Base-by-base conservation (phyloP, 2,888 invertebrate genomes). In the Drosophila robusta region DNA sequence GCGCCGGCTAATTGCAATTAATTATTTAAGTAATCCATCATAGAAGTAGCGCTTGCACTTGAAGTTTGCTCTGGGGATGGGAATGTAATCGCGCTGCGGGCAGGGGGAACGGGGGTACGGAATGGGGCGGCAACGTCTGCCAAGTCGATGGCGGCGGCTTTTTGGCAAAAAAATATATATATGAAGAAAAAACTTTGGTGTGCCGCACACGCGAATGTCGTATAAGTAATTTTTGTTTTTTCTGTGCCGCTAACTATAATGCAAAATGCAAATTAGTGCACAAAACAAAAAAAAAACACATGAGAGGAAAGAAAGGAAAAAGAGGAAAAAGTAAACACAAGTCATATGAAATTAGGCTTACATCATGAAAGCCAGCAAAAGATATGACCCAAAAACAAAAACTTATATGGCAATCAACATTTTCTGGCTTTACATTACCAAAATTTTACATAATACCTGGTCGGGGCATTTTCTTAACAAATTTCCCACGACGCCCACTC, bases 1-100 rank as follows among this genome's bases (percentile, higher is more conserved):
- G 67, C 67, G 67, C 63, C 69, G 55, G 41, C 74, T 85, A 82
- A 85, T 85, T 85, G 86, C 87, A 82, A 85, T 87, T 82, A 82
- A 80, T 85, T 82, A 82, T 80, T 78, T 65, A 80, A 70, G 82
- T 80, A 85, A 85, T 85, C 87, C 87, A 85, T 87, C 85, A 85
- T 70, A 74, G 61, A 42, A 51, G 65, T 58, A 60, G 46, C 65
- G 68, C 56, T 50, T 58, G 70, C 80, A 67, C 58, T 62, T 75
- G 66, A 61, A 62, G 70, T 58, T 63, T 65, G 62, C 26, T 47
- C 2, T 6, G 32, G 7, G 24, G 36, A n/a, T 38, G 56, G 42
- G n/a, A 63, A 47, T 51, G 46, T 55, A 24, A 26, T 36, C 54
- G 38, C 26, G 32, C 1, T 12, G 26, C 12, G 50, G 56, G 39